Percentiles rank a stretch among this genome's conserved stretches.
Conservation (phyloP, 2,113 vertebrate genomes). For the Tor tambroides region DNA sequence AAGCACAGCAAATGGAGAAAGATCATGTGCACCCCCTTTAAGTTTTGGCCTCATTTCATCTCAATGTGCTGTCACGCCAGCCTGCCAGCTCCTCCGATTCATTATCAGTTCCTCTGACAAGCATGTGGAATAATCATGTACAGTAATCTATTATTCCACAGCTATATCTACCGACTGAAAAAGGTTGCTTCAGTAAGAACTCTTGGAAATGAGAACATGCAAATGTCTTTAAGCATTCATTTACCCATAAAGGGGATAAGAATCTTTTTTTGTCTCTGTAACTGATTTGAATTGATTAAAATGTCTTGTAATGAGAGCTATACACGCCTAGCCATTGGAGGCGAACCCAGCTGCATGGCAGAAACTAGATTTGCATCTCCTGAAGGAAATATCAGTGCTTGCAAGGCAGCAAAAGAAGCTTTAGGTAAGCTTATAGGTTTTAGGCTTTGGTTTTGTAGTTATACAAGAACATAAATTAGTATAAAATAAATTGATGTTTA, state of each 20-base stretch:
- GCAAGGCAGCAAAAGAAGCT: neutral
- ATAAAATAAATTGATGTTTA: neutral
- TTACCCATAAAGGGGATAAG: conserved; percentile 1
- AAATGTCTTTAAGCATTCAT: conserved; percentile 19
- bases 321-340: neutral
- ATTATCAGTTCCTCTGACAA: conserved; percentile 43
- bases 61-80: conserved; percentile 26
- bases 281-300: conserved; percentile 14
- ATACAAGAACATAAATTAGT: neutral
- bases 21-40: conserved; percentile 36
- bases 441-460: neutral
- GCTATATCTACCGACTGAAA: conserved; percentile 7
- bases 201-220: conserved; percentile 23
- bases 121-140: conserved; percentile 27
- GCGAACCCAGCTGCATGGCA: neutral
- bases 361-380: conserved; percentile 3
- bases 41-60: conserved; percentile 51
- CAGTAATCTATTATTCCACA: conserved; percentile 32
- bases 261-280: conserved; percentile 15
- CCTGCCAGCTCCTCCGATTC: conserved; percentile 28
- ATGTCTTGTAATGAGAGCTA: neutral
- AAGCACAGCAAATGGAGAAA: conserved; percentile 46
- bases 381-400: neutral
- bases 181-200: neutral
- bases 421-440: neutral